phyloP scores from a whole-genome alignment of 2,113 vertebrate genomes.

The Suricata suricatta region DNA sequence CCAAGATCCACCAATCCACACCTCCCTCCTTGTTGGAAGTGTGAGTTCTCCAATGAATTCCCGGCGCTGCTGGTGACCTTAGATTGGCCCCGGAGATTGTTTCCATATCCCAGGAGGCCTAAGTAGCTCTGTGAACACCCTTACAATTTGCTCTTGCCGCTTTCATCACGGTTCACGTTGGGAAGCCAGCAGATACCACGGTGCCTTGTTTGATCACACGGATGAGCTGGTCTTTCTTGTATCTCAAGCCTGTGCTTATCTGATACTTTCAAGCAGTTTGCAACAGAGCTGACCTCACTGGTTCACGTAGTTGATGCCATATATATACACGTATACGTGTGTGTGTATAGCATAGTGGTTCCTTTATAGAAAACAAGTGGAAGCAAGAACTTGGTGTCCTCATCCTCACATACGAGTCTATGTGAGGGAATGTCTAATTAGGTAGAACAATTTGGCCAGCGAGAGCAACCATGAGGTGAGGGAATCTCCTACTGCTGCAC shows the following conservation, averaged over 20 bases:
- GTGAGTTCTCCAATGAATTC: neutral
- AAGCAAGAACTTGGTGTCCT: neutral
- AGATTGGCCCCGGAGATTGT: neutral
- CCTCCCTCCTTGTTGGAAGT: neutral
- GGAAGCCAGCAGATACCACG: neutral
- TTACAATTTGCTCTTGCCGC: neutral
- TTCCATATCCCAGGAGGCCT: neutral
- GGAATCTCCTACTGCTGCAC: fast-evolving
- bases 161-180: neutral
- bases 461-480: neutral
- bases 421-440: neutral
- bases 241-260: neutral
- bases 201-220: neutral
- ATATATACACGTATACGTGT: neutral
- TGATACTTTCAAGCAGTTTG: neutral
- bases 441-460: neutral
- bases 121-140: neutral
- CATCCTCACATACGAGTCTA: neutral
- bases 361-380: neutral
- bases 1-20: neutral
- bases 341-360: neutral
- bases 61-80: neutral
- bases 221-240: neutral
- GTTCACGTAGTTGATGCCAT: neutral
- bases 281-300: neutral